Evolutionary conservation across 2,888 invertebrate genomes (phyloP), one percentile per base, ranked within the genome.

Genomic region (Heliconius ethilla): DNA sequence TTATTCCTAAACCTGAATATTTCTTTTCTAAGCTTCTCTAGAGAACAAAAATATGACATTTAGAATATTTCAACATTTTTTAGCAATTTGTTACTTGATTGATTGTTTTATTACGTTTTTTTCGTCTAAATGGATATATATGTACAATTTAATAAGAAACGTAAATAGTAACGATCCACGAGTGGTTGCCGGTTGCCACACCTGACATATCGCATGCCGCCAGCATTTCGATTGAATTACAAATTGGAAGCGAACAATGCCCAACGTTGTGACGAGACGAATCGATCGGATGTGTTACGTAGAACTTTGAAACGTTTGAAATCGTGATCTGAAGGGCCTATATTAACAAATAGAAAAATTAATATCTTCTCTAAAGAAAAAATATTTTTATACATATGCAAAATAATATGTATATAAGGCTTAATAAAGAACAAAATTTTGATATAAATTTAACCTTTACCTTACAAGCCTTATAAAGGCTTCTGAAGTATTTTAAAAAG

Each of bases 201-300:
- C 84, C 83, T 87, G 87, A 88, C 88, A 90, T 88, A 89, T 89
- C 86, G 87, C 89, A 90, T 87, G 89, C 88, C 87, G 89, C 82
- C 87, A 87, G 88, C 87, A 86, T 87, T 87, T 88, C 87, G 87
- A 90, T 92, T 90, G 89, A 89, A 90, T 90, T 90, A 90, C 89
- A 89, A 89, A 90, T 87, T 74, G 85, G 86, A 88, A 86, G 83
- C 88, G 87, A 89, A 89, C 89, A 88, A 88, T 88, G 83, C 85
- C 84, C 83, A 87, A 86, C 83, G 75, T 85, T 83, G 83, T 83
- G 86, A 87, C 85, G 84, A 84, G 86, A 87, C 88, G 83, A 86
- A 89, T 89, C 86, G 83, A 89, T 89, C 86, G 83, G 84, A 86
- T 87, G 82, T 82, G 81, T 88, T 89, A 86, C 86, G 83, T 87